phyloP scores from a whole-genome alignment of 1,140 invertebrate genomes.

The Atta colombica region DNA sequence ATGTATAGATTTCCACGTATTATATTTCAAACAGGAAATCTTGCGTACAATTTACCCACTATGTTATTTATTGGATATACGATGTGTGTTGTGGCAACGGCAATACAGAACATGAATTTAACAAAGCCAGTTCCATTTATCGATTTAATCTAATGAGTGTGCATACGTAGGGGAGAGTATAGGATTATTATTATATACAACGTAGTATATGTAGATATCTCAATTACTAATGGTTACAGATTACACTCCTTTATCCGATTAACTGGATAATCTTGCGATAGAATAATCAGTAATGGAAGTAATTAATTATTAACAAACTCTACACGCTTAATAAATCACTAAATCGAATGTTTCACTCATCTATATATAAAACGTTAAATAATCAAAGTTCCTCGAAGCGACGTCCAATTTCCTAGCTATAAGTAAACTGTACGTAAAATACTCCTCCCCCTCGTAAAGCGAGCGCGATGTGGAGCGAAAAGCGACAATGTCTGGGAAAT shows the following conservation, averaged over 20 bases:
- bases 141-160: conserved; percentile 45
- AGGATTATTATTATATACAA: conserved; percentile 25
- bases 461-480: background rate
- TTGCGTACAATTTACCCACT: background rate
- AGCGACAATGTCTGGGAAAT: background rate
- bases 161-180: background rate
- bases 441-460: too few relatives aligned
- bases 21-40: background rate
- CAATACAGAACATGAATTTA: background rate
- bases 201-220: background rate
- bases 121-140: conserved; percentile 27
- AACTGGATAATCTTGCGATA: conserved; percentile 20
- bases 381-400: background rate
- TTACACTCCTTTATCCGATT: conserved; percentile 29
- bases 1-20: background rate
- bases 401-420: conserved; percentile 4
- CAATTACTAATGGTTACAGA: conserved; percentile 36
- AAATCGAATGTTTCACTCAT: background rate
- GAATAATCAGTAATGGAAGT: conserved; percentile 19
- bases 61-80: conserved; percentile 3
- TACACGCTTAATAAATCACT: background rate
- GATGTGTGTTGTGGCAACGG: background rate
- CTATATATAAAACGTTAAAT: background rate
- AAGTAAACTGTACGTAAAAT: conserved; percentile 18
- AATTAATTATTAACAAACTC: conserved; percentile 7